Evolutionary conservation across 1,140 invertebrate species (phyloP), one percentile per base, ranked within the genome.

Genomic region (Batillaria attramentaria): DNA sequence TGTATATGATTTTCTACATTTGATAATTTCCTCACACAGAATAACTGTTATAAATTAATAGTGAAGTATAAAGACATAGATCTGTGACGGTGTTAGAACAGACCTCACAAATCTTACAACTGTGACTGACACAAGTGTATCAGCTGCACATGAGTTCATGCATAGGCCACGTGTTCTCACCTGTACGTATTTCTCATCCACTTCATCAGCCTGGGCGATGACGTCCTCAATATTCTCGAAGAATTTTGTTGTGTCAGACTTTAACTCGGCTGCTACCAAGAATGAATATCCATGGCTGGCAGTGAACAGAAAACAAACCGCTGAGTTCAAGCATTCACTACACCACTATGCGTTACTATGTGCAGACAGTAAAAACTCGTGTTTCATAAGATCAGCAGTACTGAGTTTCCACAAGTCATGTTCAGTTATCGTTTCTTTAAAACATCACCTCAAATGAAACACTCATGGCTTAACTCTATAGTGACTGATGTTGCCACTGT

Each of bases 151-250:
- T n/a, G n/a, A n/a, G n/a, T n/a, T n/a, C 10, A 50, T 77, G 24
- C 35, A 10, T 5, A 65, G 2, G 46, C 13, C 60, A 77, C 10
- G 3, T 65, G 37, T 46, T 70, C 85, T 81, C 81, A 92, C 91
- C 84, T 92, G 92, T 79, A 92, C 92, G 82, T 95, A 94, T 86
- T 94, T 94, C 16, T 95, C 94, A 92, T 98, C 95, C 35, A 98
- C 94, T 93, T 99, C 97, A 93, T 99, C 97, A 43, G 97, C 97
- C 90, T 98, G 97, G 20, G 96, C 94, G 82, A 98, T 92, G 60
- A 96, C 94, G 92, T 98, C 97, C 92, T 98, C 96, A 68, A 98
- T 95, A 68, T 95, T 93, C 77, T 96, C 94, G 77, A 94, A 93
- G 46, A 95, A 94, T 76, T 90, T 89, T 60, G 84, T 88, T 54